phyloP scores from a whole-genome alignment of 2,888 invertebrate species.

The Cerceris ruficornis region DNA sequence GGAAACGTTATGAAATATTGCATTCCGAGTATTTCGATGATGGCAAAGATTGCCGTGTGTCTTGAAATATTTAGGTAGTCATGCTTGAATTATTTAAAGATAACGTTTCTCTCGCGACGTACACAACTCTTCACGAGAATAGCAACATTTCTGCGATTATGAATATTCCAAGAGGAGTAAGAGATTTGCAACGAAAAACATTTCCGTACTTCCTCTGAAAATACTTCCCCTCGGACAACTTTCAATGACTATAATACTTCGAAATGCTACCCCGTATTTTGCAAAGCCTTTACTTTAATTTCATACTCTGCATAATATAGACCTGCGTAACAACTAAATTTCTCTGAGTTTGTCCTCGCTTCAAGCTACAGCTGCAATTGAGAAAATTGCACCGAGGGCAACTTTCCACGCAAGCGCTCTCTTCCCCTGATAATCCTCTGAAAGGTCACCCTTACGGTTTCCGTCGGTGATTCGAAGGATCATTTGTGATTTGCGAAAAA shows the following conservation, averaged over 20 bases:
- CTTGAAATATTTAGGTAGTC: too few species aligned
- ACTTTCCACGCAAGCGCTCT: constrained; percentile 43
- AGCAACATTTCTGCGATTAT: too few species aligned
- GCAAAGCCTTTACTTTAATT: background rate
- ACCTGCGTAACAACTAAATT: constrained; percentile 3
- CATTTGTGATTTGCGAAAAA: background rate
- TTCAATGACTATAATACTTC: too few species aligned
- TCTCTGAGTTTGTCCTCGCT: background rate
- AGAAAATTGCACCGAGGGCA: constrained; percentile 5
- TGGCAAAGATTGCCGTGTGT: background rate
- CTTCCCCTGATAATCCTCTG: background rate
- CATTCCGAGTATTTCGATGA: background rate
- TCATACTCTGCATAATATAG: background rate
- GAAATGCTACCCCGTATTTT: too few species aligned
- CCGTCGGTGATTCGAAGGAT: background rate
- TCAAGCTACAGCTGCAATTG: background rate
- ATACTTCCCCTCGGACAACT: too few species aligned
- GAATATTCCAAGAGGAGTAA: too few species aligned
- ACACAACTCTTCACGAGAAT: too few species aligned
- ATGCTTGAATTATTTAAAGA: too few species aligned
- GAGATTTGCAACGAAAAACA: too few species aligned
- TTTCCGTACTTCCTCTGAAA: too few species aligned
- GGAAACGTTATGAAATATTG: background rate
- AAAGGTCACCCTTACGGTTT: background rate
- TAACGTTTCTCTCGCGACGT: too few species aligned